Percentiles rank a stretch among this genome's conserved stretches.
Evolutionary conservation across 2,113 vertebrate species (phyloP).

Genomic region (Phainopepla nitens): DNA sequence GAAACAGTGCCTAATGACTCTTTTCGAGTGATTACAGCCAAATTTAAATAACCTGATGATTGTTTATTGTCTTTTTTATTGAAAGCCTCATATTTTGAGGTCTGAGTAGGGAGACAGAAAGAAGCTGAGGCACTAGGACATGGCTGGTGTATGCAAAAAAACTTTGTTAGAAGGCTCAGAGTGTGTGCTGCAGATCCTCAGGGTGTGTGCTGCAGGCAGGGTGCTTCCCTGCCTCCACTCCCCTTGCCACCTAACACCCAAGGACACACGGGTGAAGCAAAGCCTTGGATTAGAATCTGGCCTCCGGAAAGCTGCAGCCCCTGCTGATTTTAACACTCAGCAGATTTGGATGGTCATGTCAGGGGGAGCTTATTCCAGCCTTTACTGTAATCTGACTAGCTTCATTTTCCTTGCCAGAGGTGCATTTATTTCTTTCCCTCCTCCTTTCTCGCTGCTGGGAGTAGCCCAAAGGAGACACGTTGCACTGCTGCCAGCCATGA

Average conservation of each 20-base stretch:
- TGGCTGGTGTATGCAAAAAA: neutral
- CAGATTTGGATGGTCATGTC: neutral
- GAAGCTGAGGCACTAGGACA: neutral
- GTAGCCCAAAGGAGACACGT: fast-evolving
- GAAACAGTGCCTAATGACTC: neutral
- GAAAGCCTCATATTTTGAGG: neutral
- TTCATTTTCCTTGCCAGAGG: neutral
- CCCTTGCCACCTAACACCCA: neutral
- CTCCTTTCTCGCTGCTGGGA: neutral
- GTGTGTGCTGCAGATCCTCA: fast-evolving
- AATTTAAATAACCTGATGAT: neutral
- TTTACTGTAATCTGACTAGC: neutral
- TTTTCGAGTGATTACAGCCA: neutral
- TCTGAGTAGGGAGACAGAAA: neutral
- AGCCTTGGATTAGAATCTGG: conserved; percentile 40
- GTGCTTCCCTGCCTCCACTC: neutral
- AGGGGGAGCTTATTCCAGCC: conserved; percentile 9
- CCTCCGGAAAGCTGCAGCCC: neutral
- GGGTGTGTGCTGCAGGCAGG: fast-evolving
- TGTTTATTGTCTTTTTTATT: neutral
- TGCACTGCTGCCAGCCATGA: neutral
- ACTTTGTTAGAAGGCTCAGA: too few relatives aligned
- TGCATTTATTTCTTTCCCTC: neutral
- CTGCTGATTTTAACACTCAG: conserved; percentile 33
- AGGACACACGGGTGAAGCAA: neutral